Evolutionary conservation across 2,888 invertebrate species (phyloP).

Genomic region (Cosmopolites sordidus): DNA sequence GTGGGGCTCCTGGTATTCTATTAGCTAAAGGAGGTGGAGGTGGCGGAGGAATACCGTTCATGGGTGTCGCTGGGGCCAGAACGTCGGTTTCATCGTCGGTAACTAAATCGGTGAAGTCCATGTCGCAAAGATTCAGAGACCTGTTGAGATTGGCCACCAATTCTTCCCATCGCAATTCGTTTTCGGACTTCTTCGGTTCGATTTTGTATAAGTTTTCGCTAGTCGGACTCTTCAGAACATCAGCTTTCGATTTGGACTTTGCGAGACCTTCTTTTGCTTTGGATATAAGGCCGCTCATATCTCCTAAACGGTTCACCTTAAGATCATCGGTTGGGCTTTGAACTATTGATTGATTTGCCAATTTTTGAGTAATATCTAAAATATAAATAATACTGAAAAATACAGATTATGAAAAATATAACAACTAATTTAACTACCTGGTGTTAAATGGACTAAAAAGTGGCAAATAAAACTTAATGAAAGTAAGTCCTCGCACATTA

Average conservation of each 20-base stretch:
- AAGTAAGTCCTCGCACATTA: too few relatives aligned
- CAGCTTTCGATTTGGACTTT: constrained; percentile 79
- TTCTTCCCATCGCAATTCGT: constrained; percentile 94
- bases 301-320: constrained; percentile 60
- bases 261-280: constrained; percentile 85
- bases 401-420: too few relatives aligned
- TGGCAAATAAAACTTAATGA: too few relatives aligned
- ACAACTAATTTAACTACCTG: too few relatives aligned
- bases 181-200: constrained; percentile 83
- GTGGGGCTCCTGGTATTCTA: constrained; percentile 42
- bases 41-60: constrained; percentile 70
- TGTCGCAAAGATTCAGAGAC: constrained; percentile 81
- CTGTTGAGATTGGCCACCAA: constrained; percentile 71
- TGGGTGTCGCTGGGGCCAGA: constrained; percentile 59
- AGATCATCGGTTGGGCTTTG: constrained; percentile 57
- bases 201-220: constrained; percentile 58
- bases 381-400: neutral
- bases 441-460: too few relatives aligned
- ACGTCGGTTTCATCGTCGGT: constrained; percentile 81
- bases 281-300: constrained; percentile 85
- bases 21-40: constrained; percentile 62
- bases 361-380: constrained; percentile 73
- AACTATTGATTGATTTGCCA: constrained; percentile 66
- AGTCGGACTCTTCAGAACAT: constrained; percentile 67
- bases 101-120: constrained; percentile 91